phyloP scores from a whole-genome alignment of 2,113 vertebrate species.

The Ciconia maguari region DNA sequence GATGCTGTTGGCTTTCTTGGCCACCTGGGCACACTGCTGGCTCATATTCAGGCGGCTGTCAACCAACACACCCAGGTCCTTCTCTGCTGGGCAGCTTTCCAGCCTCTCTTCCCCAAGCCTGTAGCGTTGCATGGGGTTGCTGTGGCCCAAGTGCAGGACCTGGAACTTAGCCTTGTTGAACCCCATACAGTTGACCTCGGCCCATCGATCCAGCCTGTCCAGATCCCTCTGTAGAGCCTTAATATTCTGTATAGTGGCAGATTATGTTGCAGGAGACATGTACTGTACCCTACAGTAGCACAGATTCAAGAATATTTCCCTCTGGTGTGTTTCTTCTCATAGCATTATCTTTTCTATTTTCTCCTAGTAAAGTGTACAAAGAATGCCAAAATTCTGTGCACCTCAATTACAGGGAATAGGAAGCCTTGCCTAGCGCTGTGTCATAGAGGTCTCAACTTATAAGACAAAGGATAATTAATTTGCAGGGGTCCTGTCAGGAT shows the following conservation, averaged over 20 bases:
- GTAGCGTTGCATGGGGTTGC: no score
- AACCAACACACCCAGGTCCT: no score
- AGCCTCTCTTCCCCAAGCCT: no score
- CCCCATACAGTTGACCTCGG: no score
- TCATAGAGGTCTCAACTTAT: background rate
- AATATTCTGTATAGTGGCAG: background rate
- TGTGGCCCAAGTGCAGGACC: no score
- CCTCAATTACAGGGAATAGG: rapidly evolving
- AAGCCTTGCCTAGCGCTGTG: background rate
- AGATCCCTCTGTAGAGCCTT: no score
- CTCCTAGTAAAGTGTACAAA: background rate
- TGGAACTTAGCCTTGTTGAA: no score
- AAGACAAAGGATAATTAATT: background rate
- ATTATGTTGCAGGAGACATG: background rate
- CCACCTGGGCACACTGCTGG: no score
- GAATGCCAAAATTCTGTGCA: background rate
- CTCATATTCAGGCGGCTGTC: no score
- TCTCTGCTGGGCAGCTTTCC: no score
- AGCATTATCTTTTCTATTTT: background rate
- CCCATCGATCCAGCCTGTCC: no score
- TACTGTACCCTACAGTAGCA: background rate
- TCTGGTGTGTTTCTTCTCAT: background rate
- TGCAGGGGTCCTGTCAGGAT: background rate
- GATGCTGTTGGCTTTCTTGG: no score
- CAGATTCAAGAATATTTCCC: background rate